These are phyloP conservation scores for Collichthys lucidus DNA, from an alignment of 2,113 vertebrate genomes.

Conservation along the genomic window DNA sequence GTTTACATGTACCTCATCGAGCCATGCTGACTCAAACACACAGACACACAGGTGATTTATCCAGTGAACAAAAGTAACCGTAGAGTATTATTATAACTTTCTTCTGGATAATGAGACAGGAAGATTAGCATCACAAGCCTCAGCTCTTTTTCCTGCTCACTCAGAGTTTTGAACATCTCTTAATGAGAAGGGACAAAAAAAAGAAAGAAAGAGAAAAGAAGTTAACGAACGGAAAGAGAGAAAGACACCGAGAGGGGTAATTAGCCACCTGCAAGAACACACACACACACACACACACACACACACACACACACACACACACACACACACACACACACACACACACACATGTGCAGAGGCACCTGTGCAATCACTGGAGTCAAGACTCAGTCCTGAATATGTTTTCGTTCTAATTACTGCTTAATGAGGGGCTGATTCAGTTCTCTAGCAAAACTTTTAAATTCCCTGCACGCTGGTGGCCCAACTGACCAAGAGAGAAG, in stretches of 20 bases:
- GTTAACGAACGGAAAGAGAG: constrained; percentile 16
- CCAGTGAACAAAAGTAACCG: background rate
- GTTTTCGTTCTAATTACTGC: constrained; percentile 37
- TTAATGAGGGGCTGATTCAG: constrained; percentile 8
- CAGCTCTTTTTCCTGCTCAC: constrained; percentile 27
- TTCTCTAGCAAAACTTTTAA: background rate
- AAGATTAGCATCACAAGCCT: constrained; percentile 26
- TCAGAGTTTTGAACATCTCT: constrained; percentile 21
- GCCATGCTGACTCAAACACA: background rate
- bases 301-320: background rate
- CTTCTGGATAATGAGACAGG: constrained; percentile 25
- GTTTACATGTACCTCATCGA: background rate
- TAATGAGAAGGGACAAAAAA: constrained; percentile 38
- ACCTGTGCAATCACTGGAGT: constrained; percentile 47
- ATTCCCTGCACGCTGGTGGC: background rate
- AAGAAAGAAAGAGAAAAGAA: constrained; percentile 16
- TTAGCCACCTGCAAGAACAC: constrained; percentile 62
- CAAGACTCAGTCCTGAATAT: constrained; percentile 30
- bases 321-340: constrained; percentile 1
- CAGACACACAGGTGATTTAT: background rate
- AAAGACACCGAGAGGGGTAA: constrained; percentile 36
- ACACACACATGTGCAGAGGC: background rate
- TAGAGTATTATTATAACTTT: constrained; percentile 2
- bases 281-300: constrained; percentile 1
- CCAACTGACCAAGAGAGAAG: background rate